phyloP scores from a whole-genome alignment of 2,797 vertebrate species.

The Pygocentrus nattereri region DNA sequence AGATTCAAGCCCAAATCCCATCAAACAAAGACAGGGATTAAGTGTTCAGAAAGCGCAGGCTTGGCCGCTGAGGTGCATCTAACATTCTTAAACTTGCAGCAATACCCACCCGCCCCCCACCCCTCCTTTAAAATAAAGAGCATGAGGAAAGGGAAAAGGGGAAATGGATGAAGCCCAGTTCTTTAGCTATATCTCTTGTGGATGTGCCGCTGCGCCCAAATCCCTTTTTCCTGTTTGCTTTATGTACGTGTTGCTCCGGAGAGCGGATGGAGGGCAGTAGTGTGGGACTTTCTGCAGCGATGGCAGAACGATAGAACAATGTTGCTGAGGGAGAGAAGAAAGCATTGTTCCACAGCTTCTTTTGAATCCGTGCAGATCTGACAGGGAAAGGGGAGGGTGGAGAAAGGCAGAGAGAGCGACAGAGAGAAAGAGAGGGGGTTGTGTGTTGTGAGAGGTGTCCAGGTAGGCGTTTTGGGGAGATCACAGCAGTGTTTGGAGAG shows the following conservation, averaged over 20 bases:
- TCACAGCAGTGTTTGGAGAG: constrained; percentile 64
- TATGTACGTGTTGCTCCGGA: constrained; percentile 8
- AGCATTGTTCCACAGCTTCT: neutral
- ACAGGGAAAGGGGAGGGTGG: constrained; percentile 15
- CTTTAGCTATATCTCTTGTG: constrained; percentile 18
- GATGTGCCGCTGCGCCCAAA: constrained; percentile 21
- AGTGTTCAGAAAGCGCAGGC: constrained; percentile 65
- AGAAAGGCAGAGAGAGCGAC: constrained; percentile 14
- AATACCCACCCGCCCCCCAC: neutral
- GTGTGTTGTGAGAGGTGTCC: constrained; percentile 23
- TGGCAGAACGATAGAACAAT: constrained; percentile 30
- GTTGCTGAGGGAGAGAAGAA: constrained; percentile 39
- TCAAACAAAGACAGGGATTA: constrained; percentile 76
- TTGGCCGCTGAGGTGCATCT: constrained; percentile 71
- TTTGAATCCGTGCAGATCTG: constrained; percentile 5
- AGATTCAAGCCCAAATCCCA: constrained; percentile 74
- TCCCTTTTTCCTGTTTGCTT: constrained; percentile 19
- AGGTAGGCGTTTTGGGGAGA: constrained; percentile 53
- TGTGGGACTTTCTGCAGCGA: constrained; percentile 55
- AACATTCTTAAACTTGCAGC: constrained; percentile 66
- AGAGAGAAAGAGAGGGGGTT: constrained; percentile 22
- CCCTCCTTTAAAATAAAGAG: constrained; percentile 60
- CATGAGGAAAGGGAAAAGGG: neutral
- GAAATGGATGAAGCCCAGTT: constrained; percentile 13
- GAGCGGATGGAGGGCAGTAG: neutral